Evolutionary conservation across 1,140 invertebrate genomes (phyloP), one percentile per base, ranked within the genome.

Genomic region (Drosophila mayri): DNA sequence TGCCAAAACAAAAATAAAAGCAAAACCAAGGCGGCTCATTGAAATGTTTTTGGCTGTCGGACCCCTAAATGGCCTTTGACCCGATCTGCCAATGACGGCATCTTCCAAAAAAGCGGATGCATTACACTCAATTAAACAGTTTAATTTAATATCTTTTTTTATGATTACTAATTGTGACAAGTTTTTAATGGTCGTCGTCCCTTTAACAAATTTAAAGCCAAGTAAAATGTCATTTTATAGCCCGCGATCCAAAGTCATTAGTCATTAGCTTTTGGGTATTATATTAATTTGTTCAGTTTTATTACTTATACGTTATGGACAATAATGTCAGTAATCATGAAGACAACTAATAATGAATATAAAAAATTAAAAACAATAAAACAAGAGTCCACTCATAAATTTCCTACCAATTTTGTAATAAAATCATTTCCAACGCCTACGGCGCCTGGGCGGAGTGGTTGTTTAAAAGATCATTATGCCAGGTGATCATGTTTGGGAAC

Each of bases 401-500:
- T 62, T 57, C 52, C 30, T 25, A 28, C 60, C 30, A 62, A 57
- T 57, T 63, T 41, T 35, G 22, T 59, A 59, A 72, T 35, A 38
- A 47, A 49, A 38, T 47, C 5, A 58, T 64, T 64, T 44, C 14
- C 38, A 41, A 59, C 25, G 64, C 43, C n/a, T n/a, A 20, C 65
- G 28, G 66, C 14, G 20, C 30, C 52, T 55, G 22, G 58, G 79
- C 76, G 67, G 73, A 64, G 41, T 49, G 35, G 41, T 76, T 83
- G 67, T 77, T 87, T 87, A 88, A 88, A 80, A 87, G 62, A 62
- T 58, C 76, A 87, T 87, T 83, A 83, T 77, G 37, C 28, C 58
- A 25, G 25, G 25, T 35, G 43, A 52, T 38, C 30, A 12, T 38
- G 46, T 25, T 9, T 18, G 18, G 49, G 6, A 38, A 20, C n/a